A percentile compares a stretch with the other conserved stretches of the same genome.
phyloP scores from a whole-genome alignment of 2,797 vertebrate species.

The Acipenser transmontanus region DNA sequence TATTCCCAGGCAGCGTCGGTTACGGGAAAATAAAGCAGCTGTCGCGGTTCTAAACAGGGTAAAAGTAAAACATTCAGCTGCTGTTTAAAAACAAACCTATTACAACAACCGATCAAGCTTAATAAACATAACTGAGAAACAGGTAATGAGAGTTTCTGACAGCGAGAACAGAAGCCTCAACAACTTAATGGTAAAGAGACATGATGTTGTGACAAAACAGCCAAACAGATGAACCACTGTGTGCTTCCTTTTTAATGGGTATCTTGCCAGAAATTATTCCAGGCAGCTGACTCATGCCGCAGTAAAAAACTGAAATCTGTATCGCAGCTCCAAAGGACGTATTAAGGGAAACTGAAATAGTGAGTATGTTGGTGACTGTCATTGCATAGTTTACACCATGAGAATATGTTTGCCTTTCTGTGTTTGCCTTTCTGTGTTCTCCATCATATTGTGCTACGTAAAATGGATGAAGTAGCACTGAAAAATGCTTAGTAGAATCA shows the following conservation, averaged over 20 bases:
- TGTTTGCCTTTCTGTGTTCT: too few species aligned
- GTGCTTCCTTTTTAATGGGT: neutral
- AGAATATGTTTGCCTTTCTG: too few species aligned
- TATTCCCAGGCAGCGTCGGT: slow-evolving; percentile 6
- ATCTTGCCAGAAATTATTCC: neutral
- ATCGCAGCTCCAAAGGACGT: too few species aligned
- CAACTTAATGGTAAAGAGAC: neutral
- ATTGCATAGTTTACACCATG: too few species aligned
- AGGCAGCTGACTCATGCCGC: neutral
- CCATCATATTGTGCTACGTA: too few species aligned
- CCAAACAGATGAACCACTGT: neutral
- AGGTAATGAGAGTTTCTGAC: too few species aligned
- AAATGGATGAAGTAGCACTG: too few species aligned
- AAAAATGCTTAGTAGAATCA: too few species aligned
- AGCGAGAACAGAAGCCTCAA: too few species aligned
- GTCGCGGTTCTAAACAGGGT: neutral
- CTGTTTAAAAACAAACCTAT: neutral
- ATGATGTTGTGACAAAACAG: neutral
- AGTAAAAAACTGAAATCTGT: neutral
- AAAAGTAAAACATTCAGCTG: too few species aligned
- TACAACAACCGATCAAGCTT: neutral
- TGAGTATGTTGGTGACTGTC: too few species aligned
- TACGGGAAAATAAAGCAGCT: neutral
- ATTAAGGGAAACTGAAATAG: too few species aligned
- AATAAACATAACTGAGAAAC: neutral